phyloP scores from a whole-genome alignment of 2,113 vertebrate genomes.

The Ailurus styani region DNA sequence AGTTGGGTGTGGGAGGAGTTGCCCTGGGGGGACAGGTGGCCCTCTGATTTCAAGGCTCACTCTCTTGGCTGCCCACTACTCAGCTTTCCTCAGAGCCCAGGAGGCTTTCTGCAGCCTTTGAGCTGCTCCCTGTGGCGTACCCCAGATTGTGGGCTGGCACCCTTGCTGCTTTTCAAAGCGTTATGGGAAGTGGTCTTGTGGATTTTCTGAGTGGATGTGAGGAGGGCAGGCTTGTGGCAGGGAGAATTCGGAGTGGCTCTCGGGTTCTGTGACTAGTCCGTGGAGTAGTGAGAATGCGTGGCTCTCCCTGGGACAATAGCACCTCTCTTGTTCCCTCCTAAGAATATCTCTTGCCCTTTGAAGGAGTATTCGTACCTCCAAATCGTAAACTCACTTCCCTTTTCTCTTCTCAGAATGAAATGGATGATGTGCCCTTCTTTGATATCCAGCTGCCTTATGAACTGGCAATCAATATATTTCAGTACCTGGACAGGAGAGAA shows the following conservation, averaged over 20 bases:
- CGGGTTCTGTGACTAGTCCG: neutral
- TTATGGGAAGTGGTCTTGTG: neutral
- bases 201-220: neutral
- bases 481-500: conserved; percentile 86
- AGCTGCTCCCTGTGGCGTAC: accelerated
- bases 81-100: neutral
- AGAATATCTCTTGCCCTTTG: neutral
- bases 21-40: neutral
- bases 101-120: neutral
- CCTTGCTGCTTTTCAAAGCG: neutral
- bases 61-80: neutral
- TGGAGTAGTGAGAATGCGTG: neutral
- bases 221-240: neutral
- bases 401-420: conserved; percentile 89
- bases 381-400: neutral
- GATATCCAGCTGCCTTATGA: conserved; percentile 95
- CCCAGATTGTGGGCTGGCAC: neutral
- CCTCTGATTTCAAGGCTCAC: neutral
- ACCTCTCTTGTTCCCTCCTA: accelerated
- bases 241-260: neutral
- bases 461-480: conserved; percentile 95
- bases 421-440: conserved; percentile 97
- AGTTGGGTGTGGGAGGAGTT: neutral
- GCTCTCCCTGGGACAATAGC: neutral
- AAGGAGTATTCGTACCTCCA: neutral